phyloP scores from a whole-genome alignment of 2,113 vertebrate genomes.

The Nibea coibor region DNA sequence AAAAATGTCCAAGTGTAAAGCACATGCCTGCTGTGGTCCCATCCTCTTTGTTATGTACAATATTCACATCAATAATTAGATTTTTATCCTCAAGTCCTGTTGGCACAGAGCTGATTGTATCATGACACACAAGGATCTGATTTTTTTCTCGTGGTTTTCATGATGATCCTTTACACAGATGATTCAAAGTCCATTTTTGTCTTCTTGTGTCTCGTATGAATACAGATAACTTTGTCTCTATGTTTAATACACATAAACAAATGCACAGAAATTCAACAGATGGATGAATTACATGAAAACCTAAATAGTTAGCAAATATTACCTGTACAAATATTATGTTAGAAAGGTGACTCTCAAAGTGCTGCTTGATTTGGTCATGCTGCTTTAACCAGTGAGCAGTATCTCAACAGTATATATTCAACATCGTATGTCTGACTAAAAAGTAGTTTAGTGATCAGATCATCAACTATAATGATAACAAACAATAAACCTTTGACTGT shows the following conservation, averaged over 20 bases:
- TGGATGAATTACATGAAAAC: neutral
- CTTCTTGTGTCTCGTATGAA: conserved; percentile 1
- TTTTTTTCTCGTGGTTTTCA: neutral
- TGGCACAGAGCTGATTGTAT: conserved; percentile 42
- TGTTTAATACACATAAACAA: conserved; percentile 5
- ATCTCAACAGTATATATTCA: neutral
- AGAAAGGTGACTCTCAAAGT: conserved; percentile 23
- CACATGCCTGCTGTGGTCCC: neutral
- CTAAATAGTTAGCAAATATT: neutral
- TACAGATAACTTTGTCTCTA: neutral
- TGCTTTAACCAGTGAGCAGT: neutral
- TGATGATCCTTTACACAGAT: neutral
- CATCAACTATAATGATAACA: neutral
- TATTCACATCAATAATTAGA: conserved; percentile 2
- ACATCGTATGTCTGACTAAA: neutral
- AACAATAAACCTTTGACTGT: conserved; percentile 1
- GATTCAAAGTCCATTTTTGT: conserved; percentile 1
- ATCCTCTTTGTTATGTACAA: neutral
- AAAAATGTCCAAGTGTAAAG: conserved; percentile 11
- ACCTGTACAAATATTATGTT: neutral
- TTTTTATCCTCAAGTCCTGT: neutral
- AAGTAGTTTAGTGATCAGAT: conserved; percentile 1
- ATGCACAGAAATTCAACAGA: neutral
- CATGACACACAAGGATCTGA: neutral
- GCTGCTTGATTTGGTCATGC: conserved; percentile 25